Percentiles rank a stretch among this genome's conserved stretches.
Conservation (phyloP, 2,113 vertebrate genomes). For the Telmatochromis sp. region DNA sequence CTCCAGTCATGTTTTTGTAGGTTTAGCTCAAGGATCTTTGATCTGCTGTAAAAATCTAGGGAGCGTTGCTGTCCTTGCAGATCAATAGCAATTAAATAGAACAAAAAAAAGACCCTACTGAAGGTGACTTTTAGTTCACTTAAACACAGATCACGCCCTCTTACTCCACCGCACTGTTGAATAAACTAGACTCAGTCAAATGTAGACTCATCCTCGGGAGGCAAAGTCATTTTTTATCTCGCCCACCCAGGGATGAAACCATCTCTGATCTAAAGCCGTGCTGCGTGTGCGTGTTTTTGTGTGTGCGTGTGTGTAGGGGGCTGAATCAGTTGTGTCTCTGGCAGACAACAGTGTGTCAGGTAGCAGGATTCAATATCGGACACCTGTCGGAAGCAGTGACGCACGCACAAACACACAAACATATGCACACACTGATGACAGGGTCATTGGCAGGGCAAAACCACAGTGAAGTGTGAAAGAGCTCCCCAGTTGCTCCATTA, state of each 20-base stretch:
- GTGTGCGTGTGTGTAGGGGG: background rate
- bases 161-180: background rate
- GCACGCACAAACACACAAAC: background rate
- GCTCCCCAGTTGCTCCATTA: slow-evolving; percentile 27
- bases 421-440: background rate
- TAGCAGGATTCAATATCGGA: slow-evolving; percentile 30
- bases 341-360: slow-evolving; percentile 19
- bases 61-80: background rate
- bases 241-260: slow-evolving; percentile 7
- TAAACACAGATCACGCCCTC: background rate
- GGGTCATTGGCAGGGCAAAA: slow-evolving; percentile 43
- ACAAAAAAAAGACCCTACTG: background rate
- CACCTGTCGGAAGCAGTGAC: slow-evolving; percentile 27
- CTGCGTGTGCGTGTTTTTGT: background rate
- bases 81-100: slow-evolving; percentile 39
- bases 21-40: slow-evolving; percentile 15
- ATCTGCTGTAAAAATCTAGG: background rate
- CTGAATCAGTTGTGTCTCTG: background rate
- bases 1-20: background rate
- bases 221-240: slow-evolving; percentile 10
- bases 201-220: background rate
- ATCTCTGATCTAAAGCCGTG: slow-evolving; percentile 1
- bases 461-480: slow-evolving; percentile 39
- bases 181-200: slow-evolving; percentile 12
- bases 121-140: slow-evolving; percentile 36